Conservation (phyloP, 1,140 invertebrate genomes). For the Oscheius sp. region DNA sequence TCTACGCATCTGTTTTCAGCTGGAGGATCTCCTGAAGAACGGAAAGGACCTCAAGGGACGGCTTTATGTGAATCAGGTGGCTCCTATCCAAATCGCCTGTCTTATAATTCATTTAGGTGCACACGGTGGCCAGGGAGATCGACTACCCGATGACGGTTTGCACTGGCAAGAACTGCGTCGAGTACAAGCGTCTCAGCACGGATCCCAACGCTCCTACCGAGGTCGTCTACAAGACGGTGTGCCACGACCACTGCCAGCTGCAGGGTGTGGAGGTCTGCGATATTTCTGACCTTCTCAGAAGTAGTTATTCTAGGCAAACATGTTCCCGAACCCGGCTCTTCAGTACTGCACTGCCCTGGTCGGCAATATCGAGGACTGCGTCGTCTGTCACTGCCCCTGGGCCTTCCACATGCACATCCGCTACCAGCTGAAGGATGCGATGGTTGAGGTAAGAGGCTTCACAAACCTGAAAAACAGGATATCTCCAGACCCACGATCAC, state of each 20-base stretch:
- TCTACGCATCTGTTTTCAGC: too few relatives aligned
- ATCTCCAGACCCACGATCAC: neutral
- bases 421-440: neutral
- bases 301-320: neutral
- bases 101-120: too few relatives aligned
- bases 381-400: neutral
- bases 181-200: neutral
- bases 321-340: neutral
- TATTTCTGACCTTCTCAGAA: too few relatives aligned
- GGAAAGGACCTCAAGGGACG: neutral
- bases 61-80: conserved; percentile 10
- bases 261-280: too few relatives aligned
- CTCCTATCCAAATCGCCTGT: too few relatives aligned
- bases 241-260: conserved; percentile 12
- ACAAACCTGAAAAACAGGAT: neutral
- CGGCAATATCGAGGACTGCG: too few relatives aligned
- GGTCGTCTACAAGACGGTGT: conserved; percentile 12
- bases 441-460: neutral
- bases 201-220: conserved; percentile 3
- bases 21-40: neutral
- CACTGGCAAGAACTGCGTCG: conserved; percentile 9
- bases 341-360: neutral
- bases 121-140: too few relatives aligned
- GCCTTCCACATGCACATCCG: neutral
- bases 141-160: conserved; percentile 16